A percentile compares a stretch with the other conserved stretches of the same genome.
Evolutionary conservation across 1,140 invertebrate genomes (phyloP).

Genomic region (Cephus cinctus): DNA sequence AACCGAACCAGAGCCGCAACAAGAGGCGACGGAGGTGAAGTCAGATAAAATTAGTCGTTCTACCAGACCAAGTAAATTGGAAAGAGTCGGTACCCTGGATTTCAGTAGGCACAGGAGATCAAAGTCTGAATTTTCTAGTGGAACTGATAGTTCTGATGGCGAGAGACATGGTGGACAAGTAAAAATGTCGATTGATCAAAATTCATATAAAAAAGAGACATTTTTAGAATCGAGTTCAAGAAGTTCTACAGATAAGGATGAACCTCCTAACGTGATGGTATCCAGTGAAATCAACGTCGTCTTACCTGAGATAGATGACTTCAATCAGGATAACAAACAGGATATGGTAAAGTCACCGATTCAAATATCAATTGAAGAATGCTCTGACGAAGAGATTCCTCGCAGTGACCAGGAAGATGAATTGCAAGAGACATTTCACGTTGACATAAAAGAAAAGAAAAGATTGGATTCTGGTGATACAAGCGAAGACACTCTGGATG

Average conservation of each 20-base stretch:
- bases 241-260: conserved; percentile 43
- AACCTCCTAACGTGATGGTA: conserved; percentile 43
- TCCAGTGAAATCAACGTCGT: conserved; percentile 2
- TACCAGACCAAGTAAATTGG: no score
- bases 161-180: conserved; percentile 52
- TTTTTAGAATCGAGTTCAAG: conserved; percentile 35
- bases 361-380: conserved; percentile 55
- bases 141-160: conserved; percentile 17
- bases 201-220: conserved; percentile 7
- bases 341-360: conserved; percentile 54
- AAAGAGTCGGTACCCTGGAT: not conserved
- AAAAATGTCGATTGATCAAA: conserved; percentile 51
- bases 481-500: conserved; percentile 52
- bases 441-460: conserved; percentile 39
- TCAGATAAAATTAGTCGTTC: no score
- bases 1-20: conserved; percentile 31
- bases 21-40: conserved; percentile 19
- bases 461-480: conserved; percentile 43
- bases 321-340: conserved; percentile 33
- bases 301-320: conserved; percentile 27
- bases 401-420: conserved; percentile 40
- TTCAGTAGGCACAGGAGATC: conserved; percentile 5
- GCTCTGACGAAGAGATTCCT: conserved; percentile 47
- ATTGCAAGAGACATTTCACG: conserved; percentile 36
- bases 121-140: conserved; percentile 16